These are phyloP conservation scores for Nebria ingens DNA, from an alignment of 1,140 invertebrate genomes.

Conservation along the genomic window DNA sequence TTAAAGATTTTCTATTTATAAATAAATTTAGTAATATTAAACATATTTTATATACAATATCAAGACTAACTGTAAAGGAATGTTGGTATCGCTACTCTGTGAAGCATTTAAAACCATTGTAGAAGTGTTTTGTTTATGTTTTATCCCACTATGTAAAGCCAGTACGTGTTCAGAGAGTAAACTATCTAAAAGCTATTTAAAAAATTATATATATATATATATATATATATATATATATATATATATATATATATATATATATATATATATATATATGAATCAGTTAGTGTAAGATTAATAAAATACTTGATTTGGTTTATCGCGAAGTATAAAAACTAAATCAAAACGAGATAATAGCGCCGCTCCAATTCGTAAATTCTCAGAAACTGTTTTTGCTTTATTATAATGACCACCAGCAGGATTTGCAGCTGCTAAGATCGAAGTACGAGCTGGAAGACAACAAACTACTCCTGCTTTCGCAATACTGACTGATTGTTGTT, in stretches of 20 bases:
- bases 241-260: conserved; percentile 10
- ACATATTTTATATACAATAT: no score
- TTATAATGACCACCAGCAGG: conserved; percentile 83
- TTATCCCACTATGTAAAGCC: conserved; percentile 52
- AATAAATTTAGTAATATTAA: no score
- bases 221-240: conserved; percentile 10
- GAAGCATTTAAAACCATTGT: no score
- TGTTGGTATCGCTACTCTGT: neutral
- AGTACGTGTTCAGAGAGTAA: conserved; percentile 75
- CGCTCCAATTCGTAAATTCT: conserved; percentile 81
- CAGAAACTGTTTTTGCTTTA: conserved; percentile 72
- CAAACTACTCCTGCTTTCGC: conserved; percentile 78
- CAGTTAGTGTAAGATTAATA: conserved; percentile 24
- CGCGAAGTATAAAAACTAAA: conserved; percentile 82
- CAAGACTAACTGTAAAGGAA: neutral
- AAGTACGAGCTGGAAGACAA: conserved; percentile 67
- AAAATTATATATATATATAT: no score
- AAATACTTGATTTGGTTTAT: conserved; percentile 66
- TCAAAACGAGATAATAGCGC: conserved; percentile 88
- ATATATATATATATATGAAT: conserved; percentile 28
- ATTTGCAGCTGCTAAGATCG: conserved; percentile 87
- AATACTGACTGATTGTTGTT: conserved; percentile 84
- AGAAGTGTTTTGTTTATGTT: conserved; percentile 24
- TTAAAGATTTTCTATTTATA: conserved; percentile 49
- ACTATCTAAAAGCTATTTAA: conserved; percentile 53